Evolutionary conservation across 2,888 invertebrate genomes (phyloP).

Genomic region (Chorisops tibialis): DNA sequence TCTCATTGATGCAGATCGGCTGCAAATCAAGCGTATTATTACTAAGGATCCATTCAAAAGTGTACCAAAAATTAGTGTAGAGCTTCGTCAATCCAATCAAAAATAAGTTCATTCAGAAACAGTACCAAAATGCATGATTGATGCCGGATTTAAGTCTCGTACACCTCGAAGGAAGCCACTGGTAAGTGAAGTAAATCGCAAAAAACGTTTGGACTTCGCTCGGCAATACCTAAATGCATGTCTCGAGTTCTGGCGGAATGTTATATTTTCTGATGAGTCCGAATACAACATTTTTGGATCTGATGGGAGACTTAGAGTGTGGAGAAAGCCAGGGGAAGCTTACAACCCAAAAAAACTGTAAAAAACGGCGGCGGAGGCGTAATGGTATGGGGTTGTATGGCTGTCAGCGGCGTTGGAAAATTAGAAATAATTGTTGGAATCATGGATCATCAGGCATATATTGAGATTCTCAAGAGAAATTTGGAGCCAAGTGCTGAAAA

Average conservation of each 20-base stretch:
- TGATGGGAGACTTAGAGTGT: no score
- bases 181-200: constrained; percentile 5
- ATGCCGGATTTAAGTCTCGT: constrained; percentile 6
- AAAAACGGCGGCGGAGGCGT: no score
- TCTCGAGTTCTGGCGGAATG: constrained; percentile 9
- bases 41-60: constrained; percentile 28
- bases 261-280: constrained; percentile 16
- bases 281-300: constrained; percentile 20
- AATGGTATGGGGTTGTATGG: no score
- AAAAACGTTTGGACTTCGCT: constrained; percentile 17
- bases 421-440: constrained; percentile 31
- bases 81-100: constrained; percentile 11
- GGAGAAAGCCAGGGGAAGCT: no score
- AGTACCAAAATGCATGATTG: constrained; percentile 21
- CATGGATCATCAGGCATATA: no score
- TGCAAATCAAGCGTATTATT: no score
- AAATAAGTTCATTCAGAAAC: constrained; percentile 29
- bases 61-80: constrained; percentile 23
- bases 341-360: no score
- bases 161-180: constrained; percentile 2
- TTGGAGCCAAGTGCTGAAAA: no score
- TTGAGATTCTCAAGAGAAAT: no score
- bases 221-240: constrained; percentile 16
- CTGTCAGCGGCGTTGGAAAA: constrained; percentile 7
- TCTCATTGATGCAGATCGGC: no score